Conservation (phyloP, 2,797 vertebrate species). For the Acrocephalus scirpaceus region DNA sequence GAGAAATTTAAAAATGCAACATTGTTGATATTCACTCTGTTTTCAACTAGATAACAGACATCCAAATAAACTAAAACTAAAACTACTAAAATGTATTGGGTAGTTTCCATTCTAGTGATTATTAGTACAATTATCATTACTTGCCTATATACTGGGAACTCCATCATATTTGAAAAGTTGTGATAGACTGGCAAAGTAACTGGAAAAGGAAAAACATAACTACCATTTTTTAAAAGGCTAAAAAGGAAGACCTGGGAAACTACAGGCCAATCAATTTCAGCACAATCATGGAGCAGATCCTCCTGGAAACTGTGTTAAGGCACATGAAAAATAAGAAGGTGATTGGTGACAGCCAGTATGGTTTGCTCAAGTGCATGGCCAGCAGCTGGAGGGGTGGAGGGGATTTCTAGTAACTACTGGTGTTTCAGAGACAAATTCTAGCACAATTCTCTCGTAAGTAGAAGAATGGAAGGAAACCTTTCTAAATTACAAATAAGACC, state of each 20-base stretch:
- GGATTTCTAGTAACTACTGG: not conserved
- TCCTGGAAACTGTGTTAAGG: not conserved
- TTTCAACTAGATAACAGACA: not conserved
- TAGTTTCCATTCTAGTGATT: not conserved
- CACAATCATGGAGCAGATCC: not conserved
- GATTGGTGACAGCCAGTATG: not conserved
- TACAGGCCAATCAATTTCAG: not conserved
- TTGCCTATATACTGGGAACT: not conserved
- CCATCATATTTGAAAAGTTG: not conserved
- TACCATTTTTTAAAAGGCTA: not conserved
- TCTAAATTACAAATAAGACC: not conserved
- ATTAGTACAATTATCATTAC: not conserved
- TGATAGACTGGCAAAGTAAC: not conserved
- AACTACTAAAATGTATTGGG: not conserved
- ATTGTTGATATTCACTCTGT: not conserved
- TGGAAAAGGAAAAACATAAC: not conserved
- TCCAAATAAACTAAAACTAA: not conserved
- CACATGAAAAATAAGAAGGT: not conserved
- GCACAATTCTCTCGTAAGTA: not conserved
- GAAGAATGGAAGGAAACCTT: not conserved
- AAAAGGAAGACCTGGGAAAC: not conserved
- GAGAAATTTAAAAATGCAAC: not conserved
- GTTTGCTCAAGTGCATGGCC: not conserved
- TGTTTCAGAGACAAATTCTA: not conserved
- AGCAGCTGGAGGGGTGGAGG: not conserved